Percentiles rank a stretch among this genome's conserved stretches.
Evolutionary conservation across 2,797 vertebrate genomes (phyloP).

Genomic region (Serranus cabrilla): DNA sequence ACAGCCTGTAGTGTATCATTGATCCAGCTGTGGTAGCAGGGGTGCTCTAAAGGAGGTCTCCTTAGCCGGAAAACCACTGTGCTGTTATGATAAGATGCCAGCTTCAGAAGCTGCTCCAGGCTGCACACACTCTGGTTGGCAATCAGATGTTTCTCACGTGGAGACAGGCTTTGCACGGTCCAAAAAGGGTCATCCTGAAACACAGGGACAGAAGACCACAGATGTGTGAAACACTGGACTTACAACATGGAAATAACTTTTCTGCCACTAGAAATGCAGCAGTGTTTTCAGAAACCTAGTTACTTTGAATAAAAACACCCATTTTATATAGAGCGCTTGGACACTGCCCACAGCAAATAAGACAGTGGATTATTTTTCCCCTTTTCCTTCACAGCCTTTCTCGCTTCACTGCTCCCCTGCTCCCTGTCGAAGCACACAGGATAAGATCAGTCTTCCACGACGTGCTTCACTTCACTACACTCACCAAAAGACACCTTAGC

Average conservation of each 20-base stretch:
- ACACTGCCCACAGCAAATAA: conserved; percentile 21
- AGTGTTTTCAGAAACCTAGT: not conserved
- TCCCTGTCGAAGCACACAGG: not conserved
- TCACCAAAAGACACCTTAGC: not conserved
- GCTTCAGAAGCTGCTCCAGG: conserved; percentile 90
- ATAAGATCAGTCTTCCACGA: not conserved
- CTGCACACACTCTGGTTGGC: conserved; percentile 93
- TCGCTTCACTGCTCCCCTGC: conserved; percentile 1
- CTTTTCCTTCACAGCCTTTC: conserved; percentile 4
- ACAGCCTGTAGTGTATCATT: conserved; percentile 92
- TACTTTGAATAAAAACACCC: conserved; percentile 17
- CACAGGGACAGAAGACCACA: not conserved
- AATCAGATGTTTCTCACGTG: conserved; percentile 83
- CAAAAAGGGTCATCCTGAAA: conserved; percentile 94
- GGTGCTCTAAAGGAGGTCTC: conserved; percentile 89
- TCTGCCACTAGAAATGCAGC: not conserved
- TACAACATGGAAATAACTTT: not conserved
- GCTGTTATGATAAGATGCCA: conserved; percentile 86
- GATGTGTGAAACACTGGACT: not conserved
- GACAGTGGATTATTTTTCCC: conserved; percentile 5
- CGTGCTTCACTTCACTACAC: conserved; percentile 9
- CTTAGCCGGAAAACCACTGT: conserved; percentile 90
- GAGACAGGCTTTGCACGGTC: conserved; percentile 85
- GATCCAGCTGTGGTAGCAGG: conserved; percentile 89
- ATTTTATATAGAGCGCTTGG: not conserved